Conservation (phyloP, 2,113 vertebrate genomes). For the Chloropsis cyanopogon region DNA sequence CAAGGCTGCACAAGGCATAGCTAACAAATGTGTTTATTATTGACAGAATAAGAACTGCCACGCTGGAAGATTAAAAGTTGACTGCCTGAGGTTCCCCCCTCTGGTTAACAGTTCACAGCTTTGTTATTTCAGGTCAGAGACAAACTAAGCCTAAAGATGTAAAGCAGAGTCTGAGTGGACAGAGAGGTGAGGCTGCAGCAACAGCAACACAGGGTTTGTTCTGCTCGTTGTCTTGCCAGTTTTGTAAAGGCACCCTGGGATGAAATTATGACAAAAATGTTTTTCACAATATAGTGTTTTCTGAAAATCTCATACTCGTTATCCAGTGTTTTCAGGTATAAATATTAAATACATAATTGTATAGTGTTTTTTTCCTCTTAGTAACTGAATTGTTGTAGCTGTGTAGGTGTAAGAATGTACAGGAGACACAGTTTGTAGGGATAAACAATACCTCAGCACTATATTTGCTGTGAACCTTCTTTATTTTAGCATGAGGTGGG, state of each 20-base stretch:
- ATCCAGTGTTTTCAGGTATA: not conserved
- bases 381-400: not conserved
- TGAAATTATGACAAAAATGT: not conserved
- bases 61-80: not conserved
- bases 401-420: not conserved
- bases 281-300: not conserved
- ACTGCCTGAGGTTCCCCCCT: not conserved
- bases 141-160: not conserved
- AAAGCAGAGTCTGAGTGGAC: not conserved
- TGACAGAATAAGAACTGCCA: not conserved
- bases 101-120: not conserved
- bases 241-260: not conserved
- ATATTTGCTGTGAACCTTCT: not conserved
- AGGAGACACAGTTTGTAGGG: not conserved
- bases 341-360: not conserved
- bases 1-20: not conserved
- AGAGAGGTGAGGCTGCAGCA: not conserved
- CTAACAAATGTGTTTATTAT: conserved; percentile 32
- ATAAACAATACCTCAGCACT: not conserved
- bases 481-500: not conserved
- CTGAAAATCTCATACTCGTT: not conserved
- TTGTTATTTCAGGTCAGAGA: conserved; percentile 34
- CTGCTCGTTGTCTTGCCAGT: not conserved
- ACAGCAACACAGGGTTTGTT: not conserved
- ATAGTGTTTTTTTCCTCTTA: not conserved